phyloP scores from a whole-genome alignment of 2,113 vertebrate genomes.

The Trichomycterus rosablanca region DNA sequence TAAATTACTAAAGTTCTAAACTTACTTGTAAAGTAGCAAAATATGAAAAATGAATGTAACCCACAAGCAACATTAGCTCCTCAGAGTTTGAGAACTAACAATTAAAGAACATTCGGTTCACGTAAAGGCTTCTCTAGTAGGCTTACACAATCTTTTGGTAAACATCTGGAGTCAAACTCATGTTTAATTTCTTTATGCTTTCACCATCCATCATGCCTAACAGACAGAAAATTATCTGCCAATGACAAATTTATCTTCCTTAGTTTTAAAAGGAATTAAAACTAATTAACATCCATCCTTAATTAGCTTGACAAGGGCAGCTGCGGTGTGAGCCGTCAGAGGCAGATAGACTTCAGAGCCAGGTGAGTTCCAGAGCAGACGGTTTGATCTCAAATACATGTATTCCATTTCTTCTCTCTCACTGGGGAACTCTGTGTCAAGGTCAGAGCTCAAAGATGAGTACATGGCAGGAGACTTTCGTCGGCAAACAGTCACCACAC shows the following conservation, averaged over 20 bases:
- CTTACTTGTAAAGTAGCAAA: no score
- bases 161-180: no score
- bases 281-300: constrained; percentile 51
- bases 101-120: no score
- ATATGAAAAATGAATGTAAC: no score
- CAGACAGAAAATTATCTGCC: constrained; percentile 36
- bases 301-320: constrained; percentile 39
- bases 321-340: constrained; percentile 15
- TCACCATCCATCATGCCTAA: constrained; percentile 17
- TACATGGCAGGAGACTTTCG: constrained; percentile 55
- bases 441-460: constrained; percentile 64
- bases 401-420: constrained; percentile 66
- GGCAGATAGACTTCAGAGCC: constrained; percentile 49
- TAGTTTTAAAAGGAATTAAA: constrained; percentile 40
- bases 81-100: no score
- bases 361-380: constrained; percentile 53
- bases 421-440: constrained; percentile 61
- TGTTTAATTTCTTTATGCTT: no score
- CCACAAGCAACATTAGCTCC: no score
- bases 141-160: no score
- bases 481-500: constrained; percentile 33
- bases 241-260: constrained; percentile 28
- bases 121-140: no score
- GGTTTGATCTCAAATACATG: constrained; percentile 72
- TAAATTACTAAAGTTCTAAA: no score